Base-by-base conservation (phyloP, 2,888 invertebrate species). In the Agrilus mali region DNA sequence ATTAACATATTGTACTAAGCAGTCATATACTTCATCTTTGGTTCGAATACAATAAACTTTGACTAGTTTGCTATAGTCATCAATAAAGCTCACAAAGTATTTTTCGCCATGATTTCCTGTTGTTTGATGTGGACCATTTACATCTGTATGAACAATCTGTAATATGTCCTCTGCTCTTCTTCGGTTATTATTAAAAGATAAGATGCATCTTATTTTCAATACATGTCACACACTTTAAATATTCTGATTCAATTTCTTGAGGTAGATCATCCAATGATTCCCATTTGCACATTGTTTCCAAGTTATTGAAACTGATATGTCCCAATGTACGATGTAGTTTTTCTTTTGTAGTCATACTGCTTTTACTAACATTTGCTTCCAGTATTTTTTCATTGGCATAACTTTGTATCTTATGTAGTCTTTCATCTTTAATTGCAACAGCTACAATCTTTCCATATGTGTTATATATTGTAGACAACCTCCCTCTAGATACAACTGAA, bases 241-340 rank as follows among this genome's bases (percentile, higher is more conserved):
- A 45, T 38, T 48, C 47, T 33, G 38, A 20, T 41, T 50, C 48
- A 22, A 51, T 33, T 27, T 41, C 36, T 35, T 48, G 16, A 17
- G 50, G 48, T 41, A 52, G 36, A 6, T 48, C 48, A 12, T 49
- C 43, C 13, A 48, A 35, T 32, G 45, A 14, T 32, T 51, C n/a
- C 41, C 47, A 40, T 33, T 47, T 38, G 39, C 47, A 46, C 44
- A 51, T 36, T 22, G 4, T 37, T 43, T 44, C 33, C 38, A 51
- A 49, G 41, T 50, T 42, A n/a, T 47, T 44, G 42, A 53, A 52
- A 42, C 52, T 52, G 27, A 50, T 42, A 50, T 53, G 53, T 13
- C 51, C 50, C 22, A 47, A 41, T 15, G 41, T 43, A 17, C 49
- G 33, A 41, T 52, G 51, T 27, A n/a, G 41, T 44, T 49, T 38